phyloP scores from a whole-genome alignment of 2,888 invertebrate genomes.

The Microchrysa polita region DNA sequence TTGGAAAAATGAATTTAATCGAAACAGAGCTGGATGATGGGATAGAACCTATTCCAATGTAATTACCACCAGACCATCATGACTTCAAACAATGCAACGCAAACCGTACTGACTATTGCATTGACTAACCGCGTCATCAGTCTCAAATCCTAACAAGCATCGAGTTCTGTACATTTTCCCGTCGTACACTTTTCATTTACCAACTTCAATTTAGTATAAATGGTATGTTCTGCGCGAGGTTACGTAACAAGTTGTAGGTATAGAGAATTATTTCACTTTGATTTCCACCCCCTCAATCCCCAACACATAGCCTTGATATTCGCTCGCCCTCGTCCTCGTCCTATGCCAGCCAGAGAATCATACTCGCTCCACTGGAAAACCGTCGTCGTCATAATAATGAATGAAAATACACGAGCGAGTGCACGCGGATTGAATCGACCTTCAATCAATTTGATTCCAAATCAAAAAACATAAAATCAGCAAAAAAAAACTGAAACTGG shows the following conservation, averaged over 20 bases:
- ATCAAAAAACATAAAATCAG: conserved; percentile 19
- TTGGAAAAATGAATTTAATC: conserved; percentile 11
- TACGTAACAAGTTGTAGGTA: too few species aligned
- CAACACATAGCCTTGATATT: neutral
- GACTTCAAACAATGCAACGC: neutral
- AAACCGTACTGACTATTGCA: neutral
- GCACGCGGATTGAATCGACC: neutral
- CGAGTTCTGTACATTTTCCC: neutral
- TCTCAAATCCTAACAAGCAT: neutral
- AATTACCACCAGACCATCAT: neutral
- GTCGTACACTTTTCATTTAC: neutral
- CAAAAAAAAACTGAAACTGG: conserved; percentile 2
- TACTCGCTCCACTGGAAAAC: neutral
- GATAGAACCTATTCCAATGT: too few species aligned
- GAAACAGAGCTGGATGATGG: neutral
- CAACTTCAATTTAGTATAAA: neutral
- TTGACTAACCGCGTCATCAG: neutral
- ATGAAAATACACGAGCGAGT: neutral
- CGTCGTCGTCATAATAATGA: neutral
- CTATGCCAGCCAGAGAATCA: neutral
- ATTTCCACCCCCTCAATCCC: neutral
- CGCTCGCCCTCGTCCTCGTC: neutral
- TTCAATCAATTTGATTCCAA: conserved; percentile 20
- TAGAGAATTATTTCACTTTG: neutral
- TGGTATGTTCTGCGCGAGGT: too few species aligned